These are phyloP conservation scores for Diadema setosum DNA, from an alignment of 35 echinoderm and acorn worm genomes.

Conservation along the genomic window DNA sequence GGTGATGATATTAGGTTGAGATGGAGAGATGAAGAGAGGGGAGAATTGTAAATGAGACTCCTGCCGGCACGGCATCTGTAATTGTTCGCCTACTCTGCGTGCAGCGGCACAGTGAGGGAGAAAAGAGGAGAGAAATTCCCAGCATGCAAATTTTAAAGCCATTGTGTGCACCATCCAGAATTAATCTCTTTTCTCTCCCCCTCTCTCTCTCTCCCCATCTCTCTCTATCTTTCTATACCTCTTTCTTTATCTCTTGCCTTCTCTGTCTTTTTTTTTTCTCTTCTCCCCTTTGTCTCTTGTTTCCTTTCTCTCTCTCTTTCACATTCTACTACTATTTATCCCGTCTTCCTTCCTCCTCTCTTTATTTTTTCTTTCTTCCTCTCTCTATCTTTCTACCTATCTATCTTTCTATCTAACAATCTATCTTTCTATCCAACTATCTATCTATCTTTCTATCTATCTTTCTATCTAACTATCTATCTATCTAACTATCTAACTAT, in stretches of 20 bases:
- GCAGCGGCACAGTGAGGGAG: too few relatives aligned
- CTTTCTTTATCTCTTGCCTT: neutral
- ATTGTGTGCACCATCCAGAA: too few relatives aligned
- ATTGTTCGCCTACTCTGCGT: too few relatives aligned
- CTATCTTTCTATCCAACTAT: neutral
- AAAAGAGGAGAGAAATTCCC: too few relatives aligned
- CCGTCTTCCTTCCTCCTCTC: neutral
- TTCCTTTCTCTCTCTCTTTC: neutral
- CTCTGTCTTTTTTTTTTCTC: neutral
- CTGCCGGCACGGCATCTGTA: too few relatives aligned
- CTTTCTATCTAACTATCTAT: neutral
- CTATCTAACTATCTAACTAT: neutral
- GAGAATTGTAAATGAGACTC: too few relatives aligned
- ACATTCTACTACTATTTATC: neutral
- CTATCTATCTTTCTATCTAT: neutral
- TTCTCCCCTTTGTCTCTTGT: neutral
- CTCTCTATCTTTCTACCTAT: neutral
- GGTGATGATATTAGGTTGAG: neutral
- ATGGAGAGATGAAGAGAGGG: too few relatives aligned
- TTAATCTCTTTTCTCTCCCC: neutral
- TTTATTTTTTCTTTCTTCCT: neutral
- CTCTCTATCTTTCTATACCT: neutral
- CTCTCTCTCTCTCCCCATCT: neutral
- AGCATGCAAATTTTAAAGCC: too few relatives aligned
- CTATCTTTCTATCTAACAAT: neutral